These are phyloP conservation scores for Heliconius hewitsoni DNA, from an alignment of 1,140 invertebrate genomes.

Conservation along the genomic window DNA sequence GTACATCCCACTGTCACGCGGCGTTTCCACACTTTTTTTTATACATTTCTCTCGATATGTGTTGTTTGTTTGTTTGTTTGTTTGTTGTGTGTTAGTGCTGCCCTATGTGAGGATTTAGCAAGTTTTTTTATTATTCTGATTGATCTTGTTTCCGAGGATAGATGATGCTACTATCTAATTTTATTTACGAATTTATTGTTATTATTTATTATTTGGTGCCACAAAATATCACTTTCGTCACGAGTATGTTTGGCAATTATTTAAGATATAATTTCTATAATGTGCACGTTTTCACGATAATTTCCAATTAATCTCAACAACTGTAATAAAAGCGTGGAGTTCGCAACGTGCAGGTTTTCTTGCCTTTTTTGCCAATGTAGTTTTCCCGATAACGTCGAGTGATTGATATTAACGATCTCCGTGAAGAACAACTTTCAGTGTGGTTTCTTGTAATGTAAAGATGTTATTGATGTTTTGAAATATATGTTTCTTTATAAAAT, in stretches of 20 bases:
- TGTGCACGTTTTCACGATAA: background rate
- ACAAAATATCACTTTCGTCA: background rate
- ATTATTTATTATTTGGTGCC: too few species aligned
- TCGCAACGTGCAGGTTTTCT: background rate
- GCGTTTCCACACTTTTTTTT: constrained; percentile 20
- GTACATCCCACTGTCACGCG: constrained; percentile 13
- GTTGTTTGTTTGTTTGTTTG: background rate
- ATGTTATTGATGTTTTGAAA: background rate
- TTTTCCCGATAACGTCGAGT: constrained; percentile 1
- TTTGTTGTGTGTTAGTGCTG: background rate
- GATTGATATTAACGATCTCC: constrained; percentile 1
- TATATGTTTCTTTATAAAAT: background rate
- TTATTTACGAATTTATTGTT: too few species aligned
- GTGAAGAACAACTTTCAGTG: constrained; percentile 6
- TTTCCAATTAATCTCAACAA: constrained; percentile 8
- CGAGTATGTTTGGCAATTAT: background rate
- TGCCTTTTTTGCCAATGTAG: constrained; percentile 3
- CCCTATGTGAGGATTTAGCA: background rate
- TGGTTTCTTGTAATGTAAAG: background rate
- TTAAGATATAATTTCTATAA: background rate
- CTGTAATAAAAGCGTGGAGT: background rate
- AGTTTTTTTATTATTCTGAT: background rate
- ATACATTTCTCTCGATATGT: background rate
- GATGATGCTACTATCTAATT: too few species aligned
- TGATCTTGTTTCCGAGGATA: background rate